Base-by-base conservation (phyloP, 2,888 invertebrate genomes). In the Acronicta psi region DNA sequence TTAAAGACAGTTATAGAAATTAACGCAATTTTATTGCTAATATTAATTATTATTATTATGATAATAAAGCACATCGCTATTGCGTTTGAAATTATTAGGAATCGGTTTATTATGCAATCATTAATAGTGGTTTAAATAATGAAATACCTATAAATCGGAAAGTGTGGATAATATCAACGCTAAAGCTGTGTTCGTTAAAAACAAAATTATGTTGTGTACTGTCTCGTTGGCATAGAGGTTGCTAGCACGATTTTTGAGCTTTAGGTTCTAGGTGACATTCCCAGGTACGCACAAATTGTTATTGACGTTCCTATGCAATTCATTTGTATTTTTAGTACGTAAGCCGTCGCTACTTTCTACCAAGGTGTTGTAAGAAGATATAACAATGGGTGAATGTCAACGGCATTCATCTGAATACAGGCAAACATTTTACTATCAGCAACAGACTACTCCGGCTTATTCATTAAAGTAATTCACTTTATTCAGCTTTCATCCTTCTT, bases 401-500 rank as follows among this genome's bases (percentile, higher is more conserved):
- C 34, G n/a, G 34, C 34, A 34, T 34, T n/a, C n/a, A n/a, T 6
- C 8, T 34, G 34, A 34, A 34, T 34, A 7, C 34, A n/a, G 34
- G n/a, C 34, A 34, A 31, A 34, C n/a, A 34, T 13, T 34, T n/a
- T 34, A 34, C 34, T 34, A 34, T 34, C 34, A 34, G n/a, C 34
- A n/a, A 13, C n/a, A 34, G 34, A 34, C n/a, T 34, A n/a, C 7
- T 34, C 34, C 34, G 7, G 34, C 34, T 34, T 34, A 34, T 34
- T 34, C n/a, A 34, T 34, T 34, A 34, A 65, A 54, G 36, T 41
- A 54, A 50, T 62, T 41, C 37, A 52, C 43, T 49, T 53, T 17
- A 43, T 42, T 46, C 59, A 40, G 41, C 46, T 31, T 51, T 20
- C 31, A 51, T 46, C 58, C 9, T 43, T 29, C 31, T 20, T n/a